Evolutionary conservation across 1,140 invertebrate genomes (phyloP), one percentile per base, ranked within the genome.

Genomic region (Pemphigus obesinymphae): DNA sequence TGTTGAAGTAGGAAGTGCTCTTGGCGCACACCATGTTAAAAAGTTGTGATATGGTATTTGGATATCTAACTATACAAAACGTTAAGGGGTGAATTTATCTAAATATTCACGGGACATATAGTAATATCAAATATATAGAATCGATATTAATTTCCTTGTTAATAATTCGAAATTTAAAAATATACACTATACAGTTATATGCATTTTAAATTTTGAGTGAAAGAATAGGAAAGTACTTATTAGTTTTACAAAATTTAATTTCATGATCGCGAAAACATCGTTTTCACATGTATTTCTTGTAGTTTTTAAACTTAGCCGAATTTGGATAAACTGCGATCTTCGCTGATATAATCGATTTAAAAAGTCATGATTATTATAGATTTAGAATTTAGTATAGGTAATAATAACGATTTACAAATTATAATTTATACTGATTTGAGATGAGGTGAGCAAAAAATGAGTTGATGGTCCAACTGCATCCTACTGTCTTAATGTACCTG

Each of bases 21-120:
- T 58, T 55, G 26, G 37, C 76, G 37, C 23, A 45, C 29, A 58
- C 23, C 55, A 29, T 45, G 55, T 80, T 58, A 80, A 80, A 80
- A 80, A 80, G 76, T 80, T 80, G 63, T 80, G 76, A 63, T 80
- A 80, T 63, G 76, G 53, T 80, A 63, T 80, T 80, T 80, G 76
- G 17, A 80, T 61, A n/a, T 80, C 55, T 45, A 61, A 61, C 55
- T 43, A 43, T n/a, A 40, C 53, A 45, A 55, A 40, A 37, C 37
- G 17, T 26, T 23, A 37, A 6, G 31, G 53, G 48, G 73, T 31
- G 29, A 23, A 34, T 78, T 15, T 37, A 40, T 37, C 34, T 58
- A 50, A 78, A 78, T 78, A 37, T 29, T 3, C 3, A 31, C n/a
- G n/a, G n/a, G n/a, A n/a, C n/a, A n/a, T n/a, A n/a, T n/a, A n/a